These are phyloP conservation scores for Opisthograptis luteolata DNA, from an alignment of 2,888 invertebrate species.

Conservation along the genomic window DNA sequence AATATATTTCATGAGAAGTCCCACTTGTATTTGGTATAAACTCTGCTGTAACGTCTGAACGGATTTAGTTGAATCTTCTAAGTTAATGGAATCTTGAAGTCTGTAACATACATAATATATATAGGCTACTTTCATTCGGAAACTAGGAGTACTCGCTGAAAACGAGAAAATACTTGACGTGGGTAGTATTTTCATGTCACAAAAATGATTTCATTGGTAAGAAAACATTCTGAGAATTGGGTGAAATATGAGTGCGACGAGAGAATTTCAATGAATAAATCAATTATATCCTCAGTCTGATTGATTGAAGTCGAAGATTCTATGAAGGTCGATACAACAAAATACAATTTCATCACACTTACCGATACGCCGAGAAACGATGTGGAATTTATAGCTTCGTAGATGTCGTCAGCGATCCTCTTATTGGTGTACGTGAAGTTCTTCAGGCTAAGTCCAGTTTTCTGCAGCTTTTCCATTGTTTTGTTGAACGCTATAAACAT, in stretches of 20 bases:
- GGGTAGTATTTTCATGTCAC: not conserved
- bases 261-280: no score
- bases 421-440: conserved; percentile 98
- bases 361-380: conserved; percentile 99
- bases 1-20: no score
- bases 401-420: conserved; percentile 97
- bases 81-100: no score
- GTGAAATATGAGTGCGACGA: no score
- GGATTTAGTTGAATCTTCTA: no score
- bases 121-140: no score
- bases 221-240: not conserved
- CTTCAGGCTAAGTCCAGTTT: conserved; percentile 92
- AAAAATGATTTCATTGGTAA: not conserved
- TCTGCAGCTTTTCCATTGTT: conserved; percentile 94
- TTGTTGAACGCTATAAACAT: conserved; percentile 93
- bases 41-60: no score
- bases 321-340: not conserved
- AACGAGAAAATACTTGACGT: not conserved
- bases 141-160: not conserved
- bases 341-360: conserved; percentile 66
- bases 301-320: not conserved
- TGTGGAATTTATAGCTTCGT: conserved; percentile 99
- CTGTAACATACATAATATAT: no score
- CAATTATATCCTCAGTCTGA: not conserved
- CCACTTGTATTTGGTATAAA: no score